These are phyloP conservation scores for Drosophila trapezifrons DNA, from an alignment of 1,140 invertebrate genomes.

Conservation along the genomic window DNA sequence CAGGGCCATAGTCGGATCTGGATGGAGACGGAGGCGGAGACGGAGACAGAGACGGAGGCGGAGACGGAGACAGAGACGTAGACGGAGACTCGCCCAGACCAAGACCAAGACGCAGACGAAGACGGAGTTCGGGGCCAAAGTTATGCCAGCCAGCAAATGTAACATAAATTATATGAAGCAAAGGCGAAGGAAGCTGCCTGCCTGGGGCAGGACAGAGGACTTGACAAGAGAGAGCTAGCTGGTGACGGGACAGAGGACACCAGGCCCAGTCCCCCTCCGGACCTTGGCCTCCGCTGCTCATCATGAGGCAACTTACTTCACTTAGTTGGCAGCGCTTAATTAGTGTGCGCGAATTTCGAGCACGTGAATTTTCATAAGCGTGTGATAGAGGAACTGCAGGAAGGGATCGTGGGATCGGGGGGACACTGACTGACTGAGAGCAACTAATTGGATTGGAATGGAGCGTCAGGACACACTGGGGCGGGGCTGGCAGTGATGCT, in stretches of 20 bases:
- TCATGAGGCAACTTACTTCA: slow-evolving; percentile 77
- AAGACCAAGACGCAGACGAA: not conserved
- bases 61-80: not conserved
- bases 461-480: slow-evolving; percentile 1
- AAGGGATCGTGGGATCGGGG: not conserved
- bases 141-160: slow-evolving; percentile 80
- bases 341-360: slow-evolving; percentile 80
- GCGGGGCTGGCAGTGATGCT: not conserved
- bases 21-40: not conserved
- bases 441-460: slow-evolving; percentile 18
- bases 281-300: slow-evolving; percentile 29
- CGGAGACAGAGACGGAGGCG: not conserved
- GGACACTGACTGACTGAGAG: not conserved
- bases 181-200: slow-evolving; percentile 68
- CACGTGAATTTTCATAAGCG: slow-evolving; percentile 79
- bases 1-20: slow-evolving; percentile 11
- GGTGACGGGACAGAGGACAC: not conserved
- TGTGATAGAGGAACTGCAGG: slow-evolving; percentile 27
- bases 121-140: slow-evolving; percentile 57
- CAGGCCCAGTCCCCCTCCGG: not conserved
- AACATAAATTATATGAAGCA: slow-evolving; percentile 81
- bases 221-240: slow-evolving; percentile 1
- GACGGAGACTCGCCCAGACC: no score
- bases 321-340: slow-evolving; percentile 79
- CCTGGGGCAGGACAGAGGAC: slow-evolving; percentile 28